These are phyloP conservation scores for Caenorhabditis latens DNA, from an alignment of 1,140 invertebrate genomes.

Conservation along the genomic window DNA sequence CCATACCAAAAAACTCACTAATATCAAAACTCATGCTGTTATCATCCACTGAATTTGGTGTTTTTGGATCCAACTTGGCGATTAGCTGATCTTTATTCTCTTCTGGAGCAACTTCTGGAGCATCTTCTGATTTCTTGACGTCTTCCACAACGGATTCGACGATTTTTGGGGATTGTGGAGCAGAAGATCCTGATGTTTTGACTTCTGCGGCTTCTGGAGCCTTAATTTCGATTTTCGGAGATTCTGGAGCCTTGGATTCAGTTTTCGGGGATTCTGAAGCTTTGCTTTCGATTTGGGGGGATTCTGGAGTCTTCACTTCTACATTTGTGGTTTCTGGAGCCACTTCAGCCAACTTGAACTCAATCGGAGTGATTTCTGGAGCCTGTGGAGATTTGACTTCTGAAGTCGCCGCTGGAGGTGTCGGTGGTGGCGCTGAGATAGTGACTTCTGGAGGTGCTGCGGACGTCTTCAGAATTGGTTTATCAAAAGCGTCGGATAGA, in stretches of 20 bases:
- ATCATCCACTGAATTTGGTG: constrained; percentile 16
- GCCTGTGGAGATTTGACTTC: neutral
- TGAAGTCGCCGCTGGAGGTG: neutral
- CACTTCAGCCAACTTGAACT: neutral
- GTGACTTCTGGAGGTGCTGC: neutral
- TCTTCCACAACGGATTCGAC: neutral
- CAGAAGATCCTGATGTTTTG: neutral
- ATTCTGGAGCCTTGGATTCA: neutral
- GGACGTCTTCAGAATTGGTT: neutral
- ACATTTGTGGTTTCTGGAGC: neutral
- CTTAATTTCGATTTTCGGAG: neutral
- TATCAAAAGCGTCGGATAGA: constrained; percentile 2
- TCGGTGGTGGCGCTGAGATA: neutral
- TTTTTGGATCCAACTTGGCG: constrained; percentile 39
- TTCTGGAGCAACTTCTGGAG: neutral
- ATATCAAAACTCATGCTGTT: constrained; percentile 44
- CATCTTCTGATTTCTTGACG: neutral
- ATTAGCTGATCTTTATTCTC: neutral
- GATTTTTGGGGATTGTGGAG: neutral
- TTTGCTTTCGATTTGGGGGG: too few relatives aligned
- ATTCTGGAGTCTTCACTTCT: neutral
- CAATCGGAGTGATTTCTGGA: neutral
- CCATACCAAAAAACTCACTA: neutral
- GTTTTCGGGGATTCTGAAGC: neutral
- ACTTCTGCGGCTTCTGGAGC: neutral